Conservation (phyloP, 1,140 invertebrate genomes). For the Leguminivora glycinivorella region DNA sequence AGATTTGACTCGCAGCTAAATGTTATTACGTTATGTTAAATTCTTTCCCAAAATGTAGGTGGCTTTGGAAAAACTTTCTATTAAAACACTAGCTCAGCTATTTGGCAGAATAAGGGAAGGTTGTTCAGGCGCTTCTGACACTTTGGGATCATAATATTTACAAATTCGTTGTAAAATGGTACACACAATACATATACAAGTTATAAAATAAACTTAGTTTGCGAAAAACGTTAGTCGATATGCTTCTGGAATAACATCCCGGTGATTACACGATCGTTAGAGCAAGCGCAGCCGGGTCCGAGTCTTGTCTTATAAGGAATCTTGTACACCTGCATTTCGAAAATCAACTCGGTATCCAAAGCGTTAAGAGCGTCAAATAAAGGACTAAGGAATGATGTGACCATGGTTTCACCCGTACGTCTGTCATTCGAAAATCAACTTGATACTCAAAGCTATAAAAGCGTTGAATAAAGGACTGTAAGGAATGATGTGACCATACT, state of each 20-base stretch:
- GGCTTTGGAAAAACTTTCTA: no score
- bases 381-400: background rate
- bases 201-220: background rate
- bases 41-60: no score
- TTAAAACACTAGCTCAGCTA: no score
- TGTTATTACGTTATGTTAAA: no score
- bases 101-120: no score
- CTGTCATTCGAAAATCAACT: no score
- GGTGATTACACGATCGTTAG: conserved; percentile 50
- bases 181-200: no score
- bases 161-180: no score
- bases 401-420: background rate
- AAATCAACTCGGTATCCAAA: background rate
- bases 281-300: conserved; percentile 35
- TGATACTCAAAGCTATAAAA: background rate
- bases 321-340: conserved; percentile 26
- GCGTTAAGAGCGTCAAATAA: background rate
- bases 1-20: no score
- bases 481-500: conserved; percentile 38
- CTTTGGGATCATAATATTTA: no score
- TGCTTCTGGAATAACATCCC: conserved; percentile 10
- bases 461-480: background rate
- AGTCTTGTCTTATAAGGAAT: conserved; percentile 42
- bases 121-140: no score
- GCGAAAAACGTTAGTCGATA: background rate